Base-by-base conservation (phyloP, 1,140 invertebrate genomes). In the Vanessa atalanta region DNA sequence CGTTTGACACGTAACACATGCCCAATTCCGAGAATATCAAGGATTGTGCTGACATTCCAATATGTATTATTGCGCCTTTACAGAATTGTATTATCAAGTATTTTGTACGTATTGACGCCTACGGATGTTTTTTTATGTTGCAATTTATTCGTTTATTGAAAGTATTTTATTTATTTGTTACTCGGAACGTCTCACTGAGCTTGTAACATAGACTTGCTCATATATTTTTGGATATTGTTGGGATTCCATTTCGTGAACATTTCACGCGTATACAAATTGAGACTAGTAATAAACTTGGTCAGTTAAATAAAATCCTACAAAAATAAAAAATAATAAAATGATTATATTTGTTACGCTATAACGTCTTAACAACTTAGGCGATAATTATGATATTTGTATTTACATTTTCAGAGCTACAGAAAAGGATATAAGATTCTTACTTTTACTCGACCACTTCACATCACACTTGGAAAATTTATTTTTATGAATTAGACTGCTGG, bases 101-200 rank as follows among this genome's bases (percentile, higher is more conserved):
- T 82, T 81, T 68, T 72, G 68, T 73, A 76, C 75, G 79, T 78
- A 79, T 80, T 72, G 60, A 66, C 51, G 73, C 61, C 64, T 75
- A 77, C 68, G 77, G 76, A 78, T 81, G 75, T 77, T 82, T 84
- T 31, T 31, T 83, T 86, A 83, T 79, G 81, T 79, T 61, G 67
- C 70, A 72, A 77, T 75, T 70, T 73, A 53, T 68, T 77, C 69
- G 68, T 78, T 82, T 86, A 84, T 86, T 84, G 83, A 80, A 84
- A 80, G 67, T 82, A 82, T 83, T 76, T 68, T 77, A 37, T 57
- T 65, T 81, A 73, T 79, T 78, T 79, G 69, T 75, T 77, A 79
- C 78, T 78, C 76, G 60, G 61, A 43, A 37, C 47, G 26, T 72
- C 65, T 47, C 23, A 23, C 68, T 64, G 72, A 70, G 63, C 63